These are phyloP conservation scores for Trissolcus basalis DNA, from an alignment of 1,140 invertebrate species.

Conservation along the genomic window DNA sequence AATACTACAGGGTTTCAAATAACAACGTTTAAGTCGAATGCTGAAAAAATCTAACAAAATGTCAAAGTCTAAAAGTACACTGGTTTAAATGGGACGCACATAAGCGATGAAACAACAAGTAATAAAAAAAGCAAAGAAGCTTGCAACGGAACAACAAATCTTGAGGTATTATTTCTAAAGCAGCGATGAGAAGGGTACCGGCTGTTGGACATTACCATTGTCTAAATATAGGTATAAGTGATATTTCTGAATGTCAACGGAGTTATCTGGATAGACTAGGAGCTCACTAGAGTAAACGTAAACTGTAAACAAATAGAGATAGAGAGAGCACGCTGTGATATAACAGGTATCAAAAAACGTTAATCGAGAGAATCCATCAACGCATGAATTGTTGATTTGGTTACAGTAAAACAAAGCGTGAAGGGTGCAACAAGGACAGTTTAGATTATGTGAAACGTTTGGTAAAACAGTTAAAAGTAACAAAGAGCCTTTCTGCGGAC, in stretches of 20 bases:
- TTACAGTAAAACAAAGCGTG: conserved; percentile 56
- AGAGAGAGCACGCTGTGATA: conserved; percentile 52
- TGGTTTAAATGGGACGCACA: conserved; percentile 35
- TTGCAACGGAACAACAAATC: neutral
- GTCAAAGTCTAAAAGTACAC: conserved; percentile 15
- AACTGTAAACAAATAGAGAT: conserved; percentile 47
- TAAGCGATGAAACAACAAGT: conserved; percentile 62
- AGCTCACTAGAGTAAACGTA: conserved; percentile 44
- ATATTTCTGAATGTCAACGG: conserved; percentile 47
- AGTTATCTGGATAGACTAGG: conserved; percentile 20
- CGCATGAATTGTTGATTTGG: conserved; percentile 30
- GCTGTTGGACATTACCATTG: conserved; percentile 77
- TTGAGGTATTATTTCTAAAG: conserved; percentile 56
- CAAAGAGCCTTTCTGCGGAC: conserved; percentile 57
- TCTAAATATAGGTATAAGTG: conserved; percentile 74
- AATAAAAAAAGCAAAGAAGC: conserved; percentile 1
- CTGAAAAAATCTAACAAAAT: conserved; percentile 4
- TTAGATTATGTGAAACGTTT: conserved; percentile 55
- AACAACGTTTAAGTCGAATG: no score
- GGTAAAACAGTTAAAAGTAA: conserved; percentile 46
- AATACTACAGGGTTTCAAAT: no score
- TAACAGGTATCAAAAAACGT: conserved; percentile 19
- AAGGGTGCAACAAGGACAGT: conserved; percentile 64
- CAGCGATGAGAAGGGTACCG: conserved; percentile 69
- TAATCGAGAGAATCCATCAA: conserved; percentile 9